Evolutionary conservation across 2,113 vertebrate species (phyloP).

Genomic region (Gavia stellata): DNA sequence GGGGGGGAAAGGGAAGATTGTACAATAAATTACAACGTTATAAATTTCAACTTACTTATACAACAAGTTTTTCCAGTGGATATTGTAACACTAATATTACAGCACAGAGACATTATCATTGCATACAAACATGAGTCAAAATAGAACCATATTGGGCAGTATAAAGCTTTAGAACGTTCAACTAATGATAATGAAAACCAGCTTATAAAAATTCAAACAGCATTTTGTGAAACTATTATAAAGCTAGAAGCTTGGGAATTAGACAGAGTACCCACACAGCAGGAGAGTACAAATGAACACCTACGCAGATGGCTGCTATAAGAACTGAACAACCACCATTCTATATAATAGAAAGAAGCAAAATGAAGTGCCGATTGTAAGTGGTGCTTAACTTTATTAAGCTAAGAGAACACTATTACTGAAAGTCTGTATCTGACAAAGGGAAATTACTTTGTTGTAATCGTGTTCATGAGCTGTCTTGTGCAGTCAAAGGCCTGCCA

Average conservation of each 20-base stretch:
- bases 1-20: slow-evolving; percentile 17
- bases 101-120: slow-evolving; percentile 54
- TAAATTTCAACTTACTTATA: slow-evolving; percentile 47
- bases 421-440: slow-evolving; percentile 69
- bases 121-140: slow-evolving; percentile 59
- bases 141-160: slow-evolving; percentile 61
- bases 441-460: slow-evolving; percentile 72
- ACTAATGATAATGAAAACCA: slow-evolving; percentile 62
- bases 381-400: slow-evolving; percentile 75
- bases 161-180: slow-evolving; percentile 63
- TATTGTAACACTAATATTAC: slow-evolving; percentile 57
- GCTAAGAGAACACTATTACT: slow-evolving; percentile 64
- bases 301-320: slow-evolving; percentile 60
- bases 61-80: slow-evolving; percentile 32
- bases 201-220: slow-evolving; percentile 67
- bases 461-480: slow-evolving; percentile 66
- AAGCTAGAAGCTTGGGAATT: slow-evolving; percentile 58
- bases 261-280: slow-evolving; percentile 66
- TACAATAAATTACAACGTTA: slow-evolving; percentile 33
- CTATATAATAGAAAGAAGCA: slow-evolving; percentile 63
- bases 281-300: slow-evolving; percentile 66
- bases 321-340: slow-evolving; percentile 63
- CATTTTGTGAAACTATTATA: slow-evolving; percentile 64
- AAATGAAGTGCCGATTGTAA: slow-evolving; percentile 67
- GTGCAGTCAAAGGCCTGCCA: slow-evolving; percentile 66